These are phyloP conservation scores for Candoia aspera DNA, from an alignment of 2,113 vertebrate genomes.

Conservation along the genomic window DNA sequence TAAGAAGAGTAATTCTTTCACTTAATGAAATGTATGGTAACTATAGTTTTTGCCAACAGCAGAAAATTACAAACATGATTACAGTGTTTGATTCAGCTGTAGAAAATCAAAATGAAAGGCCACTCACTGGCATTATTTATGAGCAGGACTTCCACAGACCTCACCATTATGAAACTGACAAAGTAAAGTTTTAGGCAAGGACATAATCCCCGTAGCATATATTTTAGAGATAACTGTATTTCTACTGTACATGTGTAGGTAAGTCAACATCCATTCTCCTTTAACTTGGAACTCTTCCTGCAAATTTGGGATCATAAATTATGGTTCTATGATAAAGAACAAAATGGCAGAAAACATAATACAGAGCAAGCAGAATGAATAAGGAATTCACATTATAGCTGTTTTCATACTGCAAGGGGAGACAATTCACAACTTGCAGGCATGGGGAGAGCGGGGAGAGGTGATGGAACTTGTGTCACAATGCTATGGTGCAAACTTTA, in stretches of 20 bases:
- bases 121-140: constrained; percentile 64
- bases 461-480: background rate
- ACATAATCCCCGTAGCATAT: background rate
- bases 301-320: background rate
- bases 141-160: constrained; percentile 60
- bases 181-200: constrained; percentile 54
- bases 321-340: constrained; percentile 51
- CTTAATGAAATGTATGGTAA: constrained; percentile 4
- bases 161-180: constrained; percentile 59
- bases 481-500: background rate
- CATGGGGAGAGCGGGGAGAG: background rate
- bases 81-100: constrained; percentile 14
- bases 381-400: constrained; percentile 51
- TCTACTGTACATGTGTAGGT: background rate
- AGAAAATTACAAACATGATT: constrained; percentile 46
- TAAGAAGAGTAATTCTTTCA: constrained; percentile 1
- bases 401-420: constrained; percentile 38
- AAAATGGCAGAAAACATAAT: constrained; percentile 50
- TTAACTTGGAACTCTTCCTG: background rate
- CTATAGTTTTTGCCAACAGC: constrained; percentile 26
- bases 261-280: background rate
- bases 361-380: constrained; percentile 48
- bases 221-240: background rate
- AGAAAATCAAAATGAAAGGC: constrained; percentile 54
- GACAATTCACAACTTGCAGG: background rate